Evolutionary conservation across 2,113 vertebrate species (phyloP).

Genomic region (Poeciliopsis retropinna): DNA sequence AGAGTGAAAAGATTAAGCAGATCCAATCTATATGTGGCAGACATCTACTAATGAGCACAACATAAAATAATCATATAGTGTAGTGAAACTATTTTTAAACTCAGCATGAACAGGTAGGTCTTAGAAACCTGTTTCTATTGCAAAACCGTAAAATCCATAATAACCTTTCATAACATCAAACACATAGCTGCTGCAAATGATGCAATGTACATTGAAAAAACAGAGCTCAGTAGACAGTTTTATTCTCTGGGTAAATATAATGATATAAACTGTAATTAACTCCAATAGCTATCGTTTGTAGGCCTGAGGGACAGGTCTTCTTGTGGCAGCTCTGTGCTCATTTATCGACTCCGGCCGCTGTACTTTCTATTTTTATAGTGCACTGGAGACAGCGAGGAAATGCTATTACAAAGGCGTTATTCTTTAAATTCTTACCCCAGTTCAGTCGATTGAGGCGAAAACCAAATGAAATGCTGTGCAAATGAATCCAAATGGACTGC

Average conservation of each 20-base stretch:
- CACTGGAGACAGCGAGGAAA: constrained; percentile 68
- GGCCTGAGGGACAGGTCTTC: constrained; percentile 69
- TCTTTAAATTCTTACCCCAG: constrained; percentile 31
- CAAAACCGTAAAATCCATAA: constrained; percentile 51
- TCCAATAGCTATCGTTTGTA: constrained; percentile 71
- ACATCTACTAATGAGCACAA: not conserved
- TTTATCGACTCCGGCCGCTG: constrained; percentile 64
- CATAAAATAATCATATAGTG: not conserved
- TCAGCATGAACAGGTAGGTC: not conserved
- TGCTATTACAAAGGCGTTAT: constrained; percentile 71
- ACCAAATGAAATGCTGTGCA: constrained; percentile 77
- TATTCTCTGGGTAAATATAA: constrained; percentile 76
- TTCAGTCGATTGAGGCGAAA: constrained; percentile 65
- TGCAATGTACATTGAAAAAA: constrained; percentile 47
- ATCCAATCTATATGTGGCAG: not conserved
- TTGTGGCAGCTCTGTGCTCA: constrained; percentile 62
- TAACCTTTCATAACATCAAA: constrained; percentile 39
- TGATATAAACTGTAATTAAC: constrained; percentile 80
- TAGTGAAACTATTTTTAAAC: not conserved
- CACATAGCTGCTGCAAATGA: not conserved
- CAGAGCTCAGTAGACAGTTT: constrained; percentile 61
- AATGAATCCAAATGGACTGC: constrained; percentile 75
- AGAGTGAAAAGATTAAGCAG: too few relatives aligned
- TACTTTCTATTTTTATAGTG: constrained; percentile 68
- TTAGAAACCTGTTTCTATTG: constrained; percentile 14